Conservation (phyloP, 2,113 vertebrate genomes). For the Perccottus glenii region DNA sequence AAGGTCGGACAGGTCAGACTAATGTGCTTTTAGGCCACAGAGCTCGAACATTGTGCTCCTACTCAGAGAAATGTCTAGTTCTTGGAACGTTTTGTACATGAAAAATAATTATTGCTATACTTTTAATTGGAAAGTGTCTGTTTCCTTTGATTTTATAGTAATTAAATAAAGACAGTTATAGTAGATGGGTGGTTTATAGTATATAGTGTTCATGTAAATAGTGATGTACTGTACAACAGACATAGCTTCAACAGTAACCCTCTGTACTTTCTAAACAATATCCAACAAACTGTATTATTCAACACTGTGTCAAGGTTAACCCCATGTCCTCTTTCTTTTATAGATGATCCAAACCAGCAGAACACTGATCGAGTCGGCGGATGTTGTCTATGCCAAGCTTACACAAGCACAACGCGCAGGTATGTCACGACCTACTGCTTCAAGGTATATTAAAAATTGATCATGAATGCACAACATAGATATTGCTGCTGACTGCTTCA, state of each 20-base stretch:
- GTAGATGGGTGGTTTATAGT: background rate
- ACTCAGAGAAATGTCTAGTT: background rate
- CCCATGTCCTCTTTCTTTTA: slow-evolving; percentile 18
- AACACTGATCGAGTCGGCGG: slow-evolving; percentile 89
- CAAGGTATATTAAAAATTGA: too few relatives aligned
- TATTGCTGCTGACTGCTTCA: too few relatives aligned
- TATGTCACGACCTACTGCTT: slow-evolving; percentile 35
- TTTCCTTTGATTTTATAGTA: slow-evolving; percentile 36
- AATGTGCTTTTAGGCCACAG: background rate
- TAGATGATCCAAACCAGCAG: slow-evolving; percentile 94
- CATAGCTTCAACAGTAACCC: too few relatives aligned
- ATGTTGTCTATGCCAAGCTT: slow-evolving; percentile 86
- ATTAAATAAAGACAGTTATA: slow-evolving; percentile 34
- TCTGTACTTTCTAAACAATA: too few relatives aligned
- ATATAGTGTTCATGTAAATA: too few relatives aligned
- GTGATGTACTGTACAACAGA: too few relatives aligned
- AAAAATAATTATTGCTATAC: background rate
- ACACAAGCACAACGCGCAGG: slow-evolving; percentile 90
- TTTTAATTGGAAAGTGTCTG: slow-evolving; percentile 19
- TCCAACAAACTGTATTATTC: background rate
- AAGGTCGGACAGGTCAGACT: background rate
- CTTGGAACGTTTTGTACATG: background rate
- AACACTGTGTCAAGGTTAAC: slow-evolving; percentile 6
- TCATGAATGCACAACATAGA: too few relatives aligned
- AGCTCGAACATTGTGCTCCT: background rate